Base-by-base conservation (phyloP, 2,797 vertebrate genomes). In the Bovichtus variegatus region DNA sequence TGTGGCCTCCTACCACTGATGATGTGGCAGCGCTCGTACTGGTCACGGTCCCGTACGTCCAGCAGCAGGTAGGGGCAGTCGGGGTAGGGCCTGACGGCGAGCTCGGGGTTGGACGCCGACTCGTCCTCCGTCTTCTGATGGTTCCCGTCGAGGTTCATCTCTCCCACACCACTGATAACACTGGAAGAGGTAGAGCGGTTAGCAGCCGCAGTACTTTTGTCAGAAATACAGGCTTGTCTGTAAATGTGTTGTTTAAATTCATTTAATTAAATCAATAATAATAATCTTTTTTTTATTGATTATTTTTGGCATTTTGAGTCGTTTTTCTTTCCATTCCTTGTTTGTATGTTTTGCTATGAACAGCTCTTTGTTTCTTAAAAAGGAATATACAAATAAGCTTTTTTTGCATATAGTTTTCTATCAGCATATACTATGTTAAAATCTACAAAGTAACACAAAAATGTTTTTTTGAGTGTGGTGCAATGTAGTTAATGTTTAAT, bases 31-130 rank as follows among this genome's bases (percentile, higher is more conserved):
- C 94, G 90, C 54, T 97, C 94, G 2, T 97, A 99, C 0, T 94
- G 93, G 2, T 98, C 98, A 4, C 92, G 84, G 66, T 99, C 97
- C 6, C 98, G 94, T 2, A 98, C 96, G 3, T 99, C 98, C 80
- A 99, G 93, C 79, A 99, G 95, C 89, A 99, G 92, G 93, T 97
- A 99, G 36, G 98, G 98, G 77, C 97, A 98, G 92, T 99, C 96
- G 0, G 95, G 92, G 31, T 99, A 99, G 0, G 96, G 96, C 4
- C 19, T 44, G 61, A 96, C 94, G 29, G 78, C 74, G 0, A 47
- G 15, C 12, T 63, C 64, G 1, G 63, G 78, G n/a, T 71, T 76
- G 21, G 91, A 74, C 7, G 36, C 68, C 0, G 49, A 54, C 46
- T 46, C 2, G 0, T 58, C 89, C n/a, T 13, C 68, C 41, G 53